These are phyloP conservation scores for Heteromormyrus szaboi DNA, from an alignment of 2,797 vertebrate species.

Conservation along the genomic window DNA sequence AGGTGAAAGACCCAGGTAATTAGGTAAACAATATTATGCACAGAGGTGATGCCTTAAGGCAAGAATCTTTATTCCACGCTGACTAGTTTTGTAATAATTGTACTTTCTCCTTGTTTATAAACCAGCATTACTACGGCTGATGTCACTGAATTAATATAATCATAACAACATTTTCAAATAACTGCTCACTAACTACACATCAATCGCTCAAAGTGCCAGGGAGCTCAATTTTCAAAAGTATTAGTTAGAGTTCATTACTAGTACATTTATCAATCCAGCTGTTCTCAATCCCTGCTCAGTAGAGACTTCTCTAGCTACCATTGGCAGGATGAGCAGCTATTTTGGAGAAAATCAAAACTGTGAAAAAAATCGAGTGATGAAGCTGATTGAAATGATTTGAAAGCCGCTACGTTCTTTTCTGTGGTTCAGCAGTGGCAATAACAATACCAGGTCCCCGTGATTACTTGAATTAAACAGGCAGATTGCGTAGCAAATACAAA, in stretches of 20 bases:
- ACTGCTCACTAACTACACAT: neutral
- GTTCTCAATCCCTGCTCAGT: neutral
- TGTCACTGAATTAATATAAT: neutral
- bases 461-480: neutral
- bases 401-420: neutral
- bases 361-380: neutral
- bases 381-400: neutral
- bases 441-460: neutral
- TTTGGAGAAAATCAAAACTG: neutral
- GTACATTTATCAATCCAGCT: neutral
- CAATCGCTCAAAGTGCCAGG: neutral
- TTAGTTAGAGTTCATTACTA: neutral
- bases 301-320: neutral
- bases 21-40: neutral
- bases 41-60: conserved; percentile 7
- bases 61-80: neutral
- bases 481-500: neutral
- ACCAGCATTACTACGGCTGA: neutral
- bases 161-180: neutral
- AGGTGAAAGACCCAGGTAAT: neutral
- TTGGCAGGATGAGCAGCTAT: neutral
- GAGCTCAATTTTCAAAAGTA: neutral
- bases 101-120: conserved; percentile 5
- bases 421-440: neutral
- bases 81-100: neutral